Evolutionary conservation across 64 coral and sea anemone species (phyloP), one percentile per base, ranked within the genome.

Genomic region (Actinia tenebrosa): DNA sequence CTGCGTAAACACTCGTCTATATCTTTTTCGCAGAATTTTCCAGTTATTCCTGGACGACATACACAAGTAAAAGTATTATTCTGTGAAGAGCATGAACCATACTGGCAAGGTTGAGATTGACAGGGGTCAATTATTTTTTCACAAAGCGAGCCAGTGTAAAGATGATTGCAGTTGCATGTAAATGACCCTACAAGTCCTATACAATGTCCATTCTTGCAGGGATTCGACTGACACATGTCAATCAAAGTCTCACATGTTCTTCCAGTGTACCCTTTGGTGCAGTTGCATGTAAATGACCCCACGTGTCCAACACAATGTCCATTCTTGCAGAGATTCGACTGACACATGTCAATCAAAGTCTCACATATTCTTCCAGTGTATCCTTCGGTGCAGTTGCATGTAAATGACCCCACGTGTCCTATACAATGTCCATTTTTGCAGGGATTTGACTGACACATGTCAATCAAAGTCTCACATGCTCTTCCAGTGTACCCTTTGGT

Each of bases 151-250:
- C 92, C 95, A 61, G 56, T 83, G 79, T 87, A 98, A 42, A 86
- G 85, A 62, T 50, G 25, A 10, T 75, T 80, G 46, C 88, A 89
- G 55, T 19, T 50, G 30, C 88, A 89, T 1, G 44, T 42, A 71
- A 72, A 89, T n/a, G 88, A 89, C 18, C 44, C 46, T 7, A 64
- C 30, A 30, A 59, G 59, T 23, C 75, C 80, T 0, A 72, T 69
- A 66, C 94, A 96, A 10, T 56, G 42, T 5, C 94, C 94, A 62
- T 96, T 63, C 46, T 77, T 26, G 83, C 94, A 96, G 55, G 90
- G 87, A 44, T 87, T 92, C 3, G 30, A 44, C 45, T 42, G 30
- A 79, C 77, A 79, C 61, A 43, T 18, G 77, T 79, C 77, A 45
- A 79, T 79, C 30, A 47, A 26, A 37, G 44, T 82, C 84, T 98